Conservation (phyloP, 1,140 invertebrate genomes). For the Drosophila guanche region DNA sequence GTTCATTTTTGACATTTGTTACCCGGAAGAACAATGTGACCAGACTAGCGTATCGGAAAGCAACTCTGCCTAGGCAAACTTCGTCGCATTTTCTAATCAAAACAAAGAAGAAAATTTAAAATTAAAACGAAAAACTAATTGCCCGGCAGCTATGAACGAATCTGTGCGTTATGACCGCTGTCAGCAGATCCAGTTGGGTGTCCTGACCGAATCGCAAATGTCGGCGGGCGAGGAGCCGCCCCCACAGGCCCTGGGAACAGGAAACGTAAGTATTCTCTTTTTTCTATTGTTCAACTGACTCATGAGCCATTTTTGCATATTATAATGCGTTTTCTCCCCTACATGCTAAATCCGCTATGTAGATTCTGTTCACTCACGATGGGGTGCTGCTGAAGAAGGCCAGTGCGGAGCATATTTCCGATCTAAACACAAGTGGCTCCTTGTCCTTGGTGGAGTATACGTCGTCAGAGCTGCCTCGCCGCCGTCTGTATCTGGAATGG, state of each 20-base stretch:
- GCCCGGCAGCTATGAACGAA: conserved; percentile 63
- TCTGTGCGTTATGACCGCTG: conserved; percentile 73
- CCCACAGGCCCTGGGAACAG: conserved; percentile 46
- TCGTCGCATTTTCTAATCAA: conserved; percentile 3
- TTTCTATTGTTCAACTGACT: conserved; percentile 55
- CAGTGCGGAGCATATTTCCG: conserved; percentile 85
- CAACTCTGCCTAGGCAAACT: no score
- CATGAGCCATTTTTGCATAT: conserved; percentile 24
- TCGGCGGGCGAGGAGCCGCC: conserved; percentile 13
- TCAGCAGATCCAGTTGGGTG: conserved; percentile 68
- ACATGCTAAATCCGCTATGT: neutral
- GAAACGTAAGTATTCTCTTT: conserved; percentile 63
- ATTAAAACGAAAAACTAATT: conserved; percentile 12
- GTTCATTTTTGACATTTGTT: no score
- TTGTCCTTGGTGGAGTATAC: conserved; percentile 85
- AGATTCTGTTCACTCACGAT: conserved; percentile 87
- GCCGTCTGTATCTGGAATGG: conserved; percentile 89
- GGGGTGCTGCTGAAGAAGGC: conserved; percentile 86
- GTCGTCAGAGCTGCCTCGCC: conserved; percentile 50
- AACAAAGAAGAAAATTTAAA: conserved; percentile 51
- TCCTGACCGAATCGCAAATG: conserved; percentile 53
- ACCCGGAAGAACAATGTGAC: no score
- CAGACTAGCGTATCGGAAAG: no score
- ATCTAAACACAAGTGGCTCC: conserved; percentile 86
- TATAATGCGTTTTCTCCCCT: conserved; percentile 3